phyloP scores from a whole-genome alignment of 1,140 invertebrate species.

The Drosophila tani region DNA sequence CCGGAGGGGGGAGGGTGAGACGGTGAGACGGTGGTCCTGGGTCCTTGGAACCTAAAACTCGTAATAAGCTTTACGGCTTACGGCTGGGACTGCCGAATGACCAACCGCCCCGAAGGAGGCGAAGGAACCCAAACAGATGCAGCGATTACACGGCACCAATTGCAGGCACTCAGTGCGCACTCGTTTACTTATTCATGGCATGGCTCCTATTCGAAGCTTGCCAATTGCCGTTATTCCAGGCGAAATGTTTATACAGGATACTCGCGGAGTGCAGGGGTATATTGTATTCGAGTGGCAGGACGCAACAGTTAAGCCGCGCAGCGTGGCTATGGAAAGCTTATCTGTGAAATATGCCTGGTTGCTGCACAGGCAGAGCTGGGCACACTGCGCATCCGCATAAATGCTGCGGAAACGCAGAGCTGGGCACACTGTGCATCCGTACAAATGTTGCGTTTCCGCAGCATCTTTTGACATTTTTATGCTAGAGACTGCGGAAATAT shows the following conservation, averaged over 20 bases:
- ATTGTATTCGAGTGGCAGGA: neutral
- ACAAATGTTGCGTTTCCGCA: no score
- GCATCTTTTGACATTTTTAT: no score
- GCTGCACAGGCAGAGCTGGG: neutral
- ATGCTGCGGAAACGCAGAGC: no score
- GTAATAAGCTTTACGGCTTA: slow-evolving; percentile 46
- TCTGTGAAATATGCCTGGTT: neutral
- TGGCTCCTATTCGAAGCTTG: slow-evolving; percentile 31
- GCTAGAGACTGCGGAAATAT: no score
- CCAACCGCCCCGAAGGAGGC: slow-evolving; percentile 2
- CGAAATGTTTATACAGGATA: slow-evolving; percentile 10
- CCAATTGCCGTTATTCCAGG: slow-evolving; percentile 39
- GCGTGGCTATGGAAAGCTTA: no score
- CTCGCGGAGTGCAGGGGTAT: neutral
- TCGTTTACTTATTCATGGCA: slow-evolving; percentile 49
- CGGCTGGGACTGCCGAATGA: slow-evolving; percentile 1
- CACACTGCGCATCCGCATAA: neutral
- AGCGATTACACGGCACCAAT: slow-evolving; percentile 38
- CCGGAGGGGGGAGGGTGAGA: neutral
- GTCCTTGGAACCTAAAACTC: slow-evolving; percentile 10
- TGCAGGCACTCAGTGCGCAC: slow-evolving; percentile 35
- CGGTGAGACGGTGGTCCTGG: neutral
- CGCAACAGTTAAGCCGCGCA: neutral
- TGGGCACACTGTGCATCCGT: no score
- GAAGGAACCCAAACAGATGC: slow-evolving; percentile 24